Conservation (phyloP, 2,888 invertebrate genomes). For the Erynnis tages region DNA sequence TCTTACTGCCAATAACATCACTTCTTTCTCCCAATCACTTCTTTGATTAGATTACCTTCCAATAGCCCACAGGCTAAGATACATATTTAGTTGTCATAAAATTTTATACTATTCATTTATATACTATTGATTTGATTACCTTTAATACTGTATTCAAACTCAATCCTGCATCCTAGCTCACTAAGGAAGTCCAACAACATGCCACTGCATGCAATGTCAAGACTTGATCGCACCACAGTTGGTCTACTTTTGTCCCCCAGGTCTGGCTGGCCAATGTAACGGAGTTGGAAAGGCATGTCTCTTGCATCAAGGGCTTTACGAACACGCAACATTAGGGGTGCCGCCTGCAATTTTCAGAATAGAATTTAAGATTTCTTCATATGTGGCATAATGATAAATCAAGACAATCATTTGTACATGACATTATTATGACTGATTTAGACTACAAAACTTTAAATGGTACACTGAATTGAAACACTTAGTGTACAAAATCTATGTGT, state of each 20-base stretch:
- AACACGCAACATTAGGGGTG: conserved; percentile 89
- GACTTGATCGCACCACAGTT: conserved; percentile 94
- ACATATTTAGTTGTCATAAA: no score
- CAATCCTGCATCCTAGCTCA: conserved; percentile 94
- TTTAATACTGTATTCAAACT: conserved; percentile 96
- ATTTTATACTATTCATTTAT: no score
- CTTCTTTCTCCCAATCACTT: no score
- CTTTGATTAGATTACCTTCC: no score
- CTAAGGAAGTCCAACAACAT: conserved; percentile 95
- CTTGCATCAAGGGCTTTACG: conserved; percentile 91
- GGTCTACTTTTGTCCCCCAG: conserved; percentile 93
- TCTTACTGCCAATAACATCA: no score
- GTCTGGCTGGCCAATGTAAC: conserved; percentile 96
- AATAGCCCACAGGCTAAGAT: no score
- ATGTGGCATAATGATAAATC: no score
- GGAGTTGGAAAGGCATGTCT: conserved; percentile 93
- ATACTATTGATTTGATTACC: no score
- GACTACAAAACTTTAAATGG: no score
- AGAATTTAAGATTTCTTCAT: background rate
- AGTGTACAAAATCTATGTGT: no score
- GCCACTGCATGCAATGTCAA: conserved; percentile 95
- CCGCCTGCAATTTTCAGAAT: conserved; percentile 58
- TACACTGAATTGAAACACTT: no score
- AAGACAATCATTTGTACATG: no score
- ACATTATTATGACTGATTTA: background rate